Conservation (phyloP, 2,113 vertebrate species). For the Charina bottae region DNA sequence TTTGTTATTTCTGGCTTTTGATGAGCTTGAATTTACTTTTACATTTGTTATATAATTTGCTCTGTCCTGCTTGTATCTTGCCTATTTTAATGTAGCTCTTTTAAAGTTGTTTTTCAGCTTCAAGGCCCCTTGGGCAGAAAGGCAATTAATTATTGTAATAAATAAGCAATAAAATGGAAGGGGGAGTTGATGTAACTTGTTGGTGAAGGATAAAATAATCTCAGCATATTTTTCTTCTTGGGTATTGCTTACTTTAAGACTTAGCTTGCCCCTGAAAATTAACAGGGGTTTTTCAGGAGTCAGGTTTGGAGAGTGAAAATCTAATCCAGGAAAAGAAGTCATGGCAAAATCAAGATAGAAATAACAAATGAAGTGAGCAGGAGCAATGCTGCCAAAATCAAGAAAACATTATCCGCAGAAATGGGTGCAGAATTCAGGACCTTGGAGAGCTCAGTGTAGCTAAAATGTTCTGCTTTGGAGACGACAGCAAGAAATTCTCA, state of each 20-base stretch:
- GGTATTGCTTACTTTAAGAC: not conserved
- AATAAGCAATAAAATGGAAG: not conserved
- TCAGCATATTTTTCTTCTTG: not conserved
- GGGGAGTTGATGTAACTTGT: not conserved
- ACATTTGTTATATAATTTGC: not conserved
- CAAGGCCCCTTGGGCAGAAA: not conserved
- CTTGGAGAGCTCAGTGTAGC: not conserved
- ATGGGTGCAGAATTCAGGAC: not conserved
- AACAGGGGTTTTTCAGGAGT: not conserved
- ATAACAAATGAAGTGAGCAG: not conserved
- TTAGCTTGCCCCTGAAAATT: not conserved
- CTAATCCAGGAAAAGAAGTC: not conserved
- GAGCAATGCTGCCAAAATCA: not conserved
- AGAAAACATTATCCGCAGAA: not conserved
- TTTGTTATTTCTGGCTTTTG: not conserved
- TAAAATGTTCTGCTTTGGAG: not conserved
- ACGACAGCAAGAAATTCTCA: not conserved
- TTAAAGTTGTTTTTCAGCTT: not conserved
- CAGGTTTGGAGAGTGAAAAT: not conserved
- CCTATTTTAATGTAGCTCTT: not conserved
- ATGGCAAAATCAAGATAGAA: not conserved
- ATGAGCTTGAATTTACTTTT: not conserved
- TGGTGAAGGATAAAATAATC: not conserved
- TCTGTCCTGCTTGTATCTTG: not conserved
- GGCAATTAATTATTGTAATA: not conserved